A percentile compares a stretch with the other conserved stretches of the same genome.
phyloP scores from a whole-genome alignment of 2,888 invertebrate species.

The Petrophora chlorosata region DNA sequence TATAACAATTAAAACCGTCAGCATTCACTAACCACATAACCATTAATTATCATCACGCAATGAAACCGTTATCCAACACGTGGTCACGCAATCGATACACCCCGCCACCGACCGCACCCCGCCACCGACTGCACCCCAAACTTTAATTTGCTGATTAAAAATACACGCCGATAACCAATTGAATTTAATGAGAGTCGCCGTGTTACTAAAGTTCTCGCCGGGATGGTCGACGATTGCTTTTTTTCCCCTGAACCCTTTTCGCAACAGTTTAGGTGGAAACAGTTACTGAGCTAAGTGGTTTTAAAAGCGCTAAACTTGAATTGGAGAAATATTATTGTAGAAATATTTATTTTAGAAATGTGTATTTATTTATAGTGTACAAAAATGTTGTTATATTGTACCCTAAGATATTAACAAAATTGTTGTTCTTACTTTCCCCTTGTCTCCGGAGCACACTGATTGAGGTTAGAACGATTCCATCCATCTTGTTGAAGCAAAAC shows the following conservation, averaged over 20 bases:
- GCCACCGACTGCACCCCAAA: slow-evolving; percentile 9
- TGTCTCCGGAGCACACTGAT: no score
- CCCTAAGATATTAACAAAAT: no score
- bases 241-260: slow-evolving; percentile 33
- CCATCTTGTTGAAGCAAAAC: no score
- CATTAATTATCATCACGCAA: not conserved
- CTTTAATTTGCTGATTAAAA: slow-evolving; percentile 31
- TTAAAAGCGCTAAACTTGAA: not conserved
- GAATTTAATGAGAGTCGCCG: slow-evolving; percentile 35
- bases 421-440: no score
- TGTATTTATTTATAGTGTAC: no score
- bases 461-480: no score
- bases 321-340: no score
- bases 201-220: slow-evolving; percentile 27
- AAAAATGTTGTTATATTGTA: no score
- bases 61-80: not conserved
- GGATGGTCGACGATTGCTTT: slow-evolving; percentile 38
- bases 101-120: not conserved
- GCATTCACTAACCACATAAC: no score
- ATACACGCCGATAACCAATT: slow-evolving; percentile 31
- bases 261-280: not conserved
- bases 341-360: no score
- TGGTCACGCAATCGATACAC: not conserved
- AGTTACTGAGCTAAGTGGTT: not conserved
- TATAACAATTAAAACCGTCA: no score